Conservation (phyloP, 2,797 vertebrate species). For the Gouania willdenowi region DNA sequence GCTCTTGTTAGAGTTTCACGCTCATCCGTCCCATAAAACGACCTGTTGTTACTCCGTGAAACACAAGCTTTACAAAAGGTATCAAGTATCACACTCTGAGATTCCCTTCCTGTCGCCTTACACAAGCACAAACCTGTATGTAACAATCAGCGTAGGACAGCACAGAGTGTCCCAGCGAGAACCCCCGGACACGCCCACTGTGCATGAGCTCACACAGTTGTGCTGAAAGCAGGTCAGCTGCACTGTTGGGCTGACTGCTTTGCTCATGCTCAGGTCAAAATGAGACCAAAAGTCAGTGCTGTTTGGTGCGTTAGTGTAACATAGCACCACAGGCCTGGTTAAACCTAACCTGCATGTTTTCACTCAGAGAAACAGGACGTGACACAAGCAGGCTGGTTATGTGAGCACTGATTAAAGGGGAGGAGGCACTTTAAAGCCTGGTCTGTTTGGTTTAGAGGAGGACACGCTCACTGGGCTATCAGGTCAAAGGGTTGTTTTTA, state of each 20-base stretch:
- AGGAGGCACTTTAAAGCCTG: conserved; percentile 2
- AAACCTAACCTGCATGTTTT: conserved; percentile 6
- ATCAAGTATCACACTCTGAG: conserved; percentile 33
- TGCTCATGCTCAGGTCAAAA: conserved; percentile 12
- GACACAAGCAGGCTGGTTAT: conserved; percentile 15
- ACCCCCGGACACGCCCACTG: conserved; percentile 6
- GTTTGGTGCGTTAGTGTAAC: conserved; percentile 7
- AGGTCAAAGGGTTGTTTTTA: conserved; percentile 40
- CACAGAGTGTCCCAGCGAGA: conserved; percentile 23
- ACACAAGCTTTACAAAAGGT: conserved; percentile 21
- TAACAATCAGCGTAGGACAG: conserved; percentile 25
- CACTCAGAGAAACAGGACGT: not conserved
- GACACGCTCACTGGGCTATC: conserved; percentile 31
- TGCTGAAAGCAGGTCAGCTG: conserved; percentile 31
- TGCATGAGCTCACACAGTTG: conserved; percentile 21
- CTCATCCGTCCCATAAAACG: conserved; percentile 19
- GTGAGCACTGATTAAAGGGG: conserved; percentile 23
- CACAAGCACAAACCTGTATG: conserved; percentile 35
- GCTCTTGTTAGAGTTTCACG: too few relatives aligned
- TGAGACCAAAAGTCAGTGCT: not conserved
- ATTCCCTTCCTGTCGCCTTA: conserved; percentile 50
- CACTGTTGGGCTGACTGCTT: not conserved
- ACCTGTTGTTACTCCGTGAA: conserved; percentile 9
- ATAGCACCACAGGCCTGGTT: conserved; percentile 14
- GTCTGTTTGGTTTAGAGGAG: conserved; percentile 26